Evolutionary conservation across 2,888 invertebrate species (phyloP).

Genomic region (Hedya salicella): DNA sequence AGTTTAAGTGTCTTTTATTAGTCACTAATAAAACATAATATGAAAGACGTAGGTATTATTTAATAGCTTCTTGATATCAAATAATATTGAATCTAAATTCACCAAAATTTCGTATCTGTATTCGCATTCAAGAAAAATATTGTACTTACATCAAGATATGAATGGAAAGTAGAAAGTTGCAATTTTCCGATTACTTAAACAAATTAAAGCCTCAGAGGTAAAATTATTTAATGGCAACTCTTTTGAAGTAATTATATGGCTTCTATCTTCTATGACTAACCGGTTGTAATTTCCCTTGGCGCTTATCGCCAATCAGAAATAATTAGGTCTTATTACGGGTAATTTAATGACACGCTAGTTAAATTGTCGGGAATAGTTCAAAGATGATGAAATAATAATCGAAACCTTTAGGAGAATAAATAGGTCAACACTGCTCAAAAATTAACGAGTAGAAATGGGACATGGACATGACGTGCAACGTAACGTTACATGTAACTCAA

Average conservation of each 20-base stretch:
- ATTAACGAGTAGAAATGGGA: constrained; percentile 21
- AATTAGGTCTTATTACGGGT: constrained; percentile 26
- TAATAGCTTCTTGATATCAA: too few relatives aligned
- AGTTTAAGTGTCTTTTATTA: too few relatives aligned
- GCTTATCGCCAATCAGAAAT: background rate
- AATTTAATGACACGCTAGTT: constrained; percentile 12
- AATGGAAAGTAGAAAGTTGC: background rate
- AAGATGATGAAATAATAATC: constrained; percentile 22
- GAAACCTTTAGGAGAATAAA: constrained; percentile 7
- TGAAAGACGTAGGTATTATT: too few relatives aligned
- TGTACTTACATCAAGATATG: too few relatives aligned
- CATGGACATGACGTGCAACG: constrained; percentile 1
- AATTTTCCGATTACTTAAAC: background rate
- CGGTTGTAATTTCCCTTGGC: background rate
- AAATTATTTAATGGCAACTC: background rate
- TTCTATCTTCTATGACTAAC: background rate
- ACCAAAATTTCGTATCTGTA: too few relatives aligned
- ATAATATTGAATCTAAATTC: too few relatives aligned
- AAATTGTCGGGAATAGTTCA: constrained; percentile 24
- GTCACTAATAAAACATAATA: too few relatives aligned
- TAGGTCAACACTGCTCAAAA: constrained; percentile 12
- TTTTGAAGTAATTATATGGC: background rate
- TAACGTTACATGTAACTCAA: too few relatives aligned
- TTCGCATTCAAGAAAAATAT: too few relatives aligned
- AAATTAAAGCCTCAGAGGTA: background rate